phyloP scores from a whole-genome alignment of 2,888 invertebrate genomes.

The Yponomeuta sedellus region DNA sequence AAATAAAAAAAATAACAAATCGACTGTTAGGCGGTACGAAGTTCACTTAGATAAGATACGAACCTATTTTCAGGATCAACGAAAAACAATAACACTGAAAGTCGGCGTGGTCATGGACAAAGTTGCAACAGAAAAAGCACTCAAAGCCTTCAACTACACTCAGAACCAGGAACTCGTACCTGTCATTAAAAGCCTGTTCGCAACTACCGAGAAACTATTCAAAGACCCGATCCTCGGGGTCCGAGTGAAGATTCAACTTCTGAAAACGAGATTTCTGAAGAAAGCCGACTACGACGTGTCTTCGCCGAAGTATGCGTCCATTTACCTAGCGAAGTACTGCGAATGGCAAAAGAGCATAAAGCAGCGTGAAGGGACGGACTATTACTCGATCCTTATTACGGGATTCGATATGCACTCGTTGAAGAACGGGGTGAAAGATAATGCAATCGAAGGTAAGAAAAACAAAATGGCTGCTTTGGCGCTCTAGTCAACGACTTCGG shows the following conservation, averaged over 20 bases:
- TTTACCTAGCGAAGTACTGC: slow-evolving; percentile 1
- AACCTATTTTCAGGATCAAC: neutral
- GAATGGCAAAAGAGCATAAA: neutral
- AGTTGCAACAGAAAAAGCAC: neutral
- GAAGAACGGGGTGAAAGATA: neutral
- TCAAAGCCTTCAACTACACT: neutral
- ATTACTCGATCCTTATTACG: slow-evolving; percentile 6
- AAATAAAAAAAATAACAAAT: too few species aligned
- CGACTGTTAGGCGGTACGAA: too few species aligned
- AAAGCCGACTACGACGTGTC: neutral
- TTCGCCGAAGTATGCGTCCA: neutral
- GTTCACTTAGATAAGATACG: too few species aligned
- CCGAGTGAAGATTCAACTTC: neutral
- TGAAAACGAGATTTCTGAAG: neutral
- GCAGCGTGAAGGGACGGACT: neutral
- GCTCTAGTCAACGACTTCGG: too few species aligned
- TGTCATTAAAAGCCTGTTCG: neutral
- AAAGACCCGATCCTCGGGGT: neutral
- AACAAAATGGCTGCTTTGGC: too few species aligned
- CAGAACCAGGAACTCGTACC: too few species aligned
- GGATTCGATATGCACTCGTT: neutral
- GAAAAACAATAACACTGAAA: neutral
- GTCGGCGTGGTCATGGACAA: neutral
- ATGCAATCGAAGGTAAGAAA: neutral
- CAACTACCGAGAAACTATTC: neutral